phyloP scores from a whole-genome alignment of 2,113 vertebrate species.

The Eidolon helvum region DNA sequence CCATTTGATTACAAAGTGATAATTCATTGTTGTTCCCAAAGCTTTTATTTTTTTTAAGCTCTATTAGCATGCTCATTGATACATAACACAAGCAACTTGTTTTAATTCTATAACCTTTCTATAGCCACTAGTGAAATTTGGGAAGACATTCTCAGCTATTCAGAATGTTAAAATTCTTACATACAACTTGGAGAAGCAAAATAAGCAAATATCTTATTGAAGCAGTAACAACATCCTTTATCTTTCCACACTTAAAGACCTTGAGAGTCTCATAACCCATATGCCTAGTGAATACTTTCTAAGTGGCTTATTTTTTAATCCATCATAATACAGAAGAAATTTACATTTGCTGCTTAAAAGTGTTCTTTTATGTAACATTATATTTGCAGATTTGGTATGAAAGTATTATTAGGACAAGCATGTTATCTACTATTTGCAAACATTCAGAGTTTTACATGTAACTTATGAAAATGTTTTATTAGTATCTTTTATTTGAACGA shows the following conservation, averaged over 20 bases:
- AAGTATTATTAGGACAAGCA: not conserved
- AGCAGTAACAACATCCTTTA: not conserved
- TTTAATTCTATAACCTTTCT: not conserved
- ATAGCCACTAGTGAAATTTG: not conserved
- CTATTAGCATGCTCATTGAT: not conserved
- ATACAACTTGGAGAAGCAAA: not conserved
- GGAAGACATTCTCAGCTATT: not conserved
- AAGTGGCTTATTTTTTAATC: not conserved
- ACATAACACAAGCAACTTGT: not conserved
- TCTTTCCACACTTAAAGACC: not conserved
- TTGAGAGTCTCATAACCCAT: not conserved
- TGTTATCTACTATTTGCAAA: not conserved
- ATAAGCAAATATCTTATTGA: not conserved
- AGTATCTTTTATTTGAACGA: not conserved
- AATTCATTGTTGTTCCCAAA: not conserved
- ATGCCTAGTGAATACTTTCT: not conserved
- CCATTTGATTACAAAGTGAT: not conserved
- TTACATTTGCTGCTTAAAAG: not conserved
- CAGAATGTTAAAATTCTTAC: not conserved
- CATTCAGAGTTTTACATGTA: not conserved
- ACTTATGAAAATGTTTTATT: not conserved
- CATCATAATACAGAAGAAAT: not conserved
- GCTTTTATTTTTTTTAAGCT: not conserved
- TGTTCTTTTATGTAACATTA: not conserved
- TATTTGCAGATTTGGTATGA: not conserved